Percentiles rank a stretch among this genome's conserved stretches.
phyloP scores from a whole-genome alignment of 2,797 vertebrate genomes.

The Hephaestus fuliginosus region DNA sequence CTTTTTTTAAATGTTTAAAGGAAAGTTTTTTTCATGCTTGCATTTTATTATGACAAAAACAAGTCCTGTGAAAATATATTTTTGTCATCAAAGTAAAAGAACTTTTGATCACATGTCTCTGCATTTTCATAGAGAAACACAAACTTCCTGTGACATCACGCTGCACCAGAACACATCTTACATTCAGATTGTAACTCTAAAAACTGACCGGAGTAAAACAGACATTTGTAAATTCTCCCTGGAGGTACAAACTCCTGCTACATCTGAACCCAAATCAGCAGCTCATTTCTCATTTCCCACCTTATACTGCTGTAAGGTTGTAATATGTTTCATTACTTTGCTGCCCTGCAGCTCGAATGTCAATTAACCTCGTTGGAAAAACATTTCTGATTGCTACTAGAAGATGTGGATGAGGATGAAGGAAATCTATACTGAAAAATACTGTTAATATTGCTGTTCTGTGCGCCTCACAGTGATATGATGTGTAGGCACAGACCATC shows the following conservation, averaged over 20 bases:
- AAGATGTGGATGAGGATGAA: background rate
- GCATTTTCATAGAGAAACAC: background rate
- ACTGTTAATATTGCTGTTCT: background rate
- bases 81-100: background rate
- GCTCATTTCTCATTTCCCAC: constrained; percentile 11
- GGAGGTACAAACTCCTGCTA: constrained; percentile 10
- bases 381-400: too few relatives aligned
- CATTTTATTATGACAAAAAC: background rate
- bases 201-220: background rate
- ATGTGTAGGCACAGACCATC: background rate
- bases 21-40: background rate
- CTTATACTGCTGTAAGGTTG: constrained; percentile 4
- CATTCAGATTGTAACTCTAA: background rate
- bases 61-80: background rate
- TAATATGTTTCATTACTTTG: constrained; percentile 34
- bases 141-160: background rate
- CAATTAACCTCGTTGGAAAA: constrained; percentile 28
- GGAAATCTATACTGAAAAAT: background rate
- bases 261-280: background rate
- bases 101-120: too few relatives aligned
- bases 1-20: background rate
- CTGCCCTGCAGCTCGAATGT: constrained; percentile 21
- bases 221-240: constrained; percentile 5
- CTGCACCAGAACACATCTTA: background rate
- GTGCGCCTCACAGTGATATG: background rate